Evolutionary conservation across 2,888 invertebrate species (phyloP).

Genomic region (Junonia oenone): DNA sequence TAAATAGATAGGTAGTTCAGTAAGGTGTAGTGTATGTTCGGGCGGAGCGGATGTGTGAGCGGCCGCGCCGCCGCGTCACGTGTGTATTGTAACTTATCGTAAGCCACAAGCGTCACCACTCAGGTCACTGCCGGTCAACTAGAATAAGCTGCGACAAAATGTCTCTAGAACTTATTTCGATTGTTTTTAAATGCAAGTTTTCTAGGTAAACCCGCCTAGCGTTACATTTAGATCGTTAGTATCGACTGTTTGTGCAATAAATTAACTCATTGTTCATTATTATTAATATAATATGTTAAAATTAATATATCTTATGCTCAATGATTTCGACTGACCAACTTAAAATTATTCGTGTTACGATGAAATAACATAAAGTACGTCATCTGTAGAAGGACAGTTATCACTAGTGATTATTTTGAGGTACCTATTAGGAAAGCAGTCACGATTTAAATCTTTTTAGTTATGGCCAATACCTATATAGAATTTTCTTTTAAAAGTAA

Average conservation of each 20-base stretch:
- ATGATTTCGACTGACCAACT: constrained; percentile 78
- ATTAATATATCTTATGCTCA: constrained; percentile 58
- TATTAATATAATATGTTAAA: constrained; percentile 44
- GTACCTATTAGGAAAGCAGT: background rate
- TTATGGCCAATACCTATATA: background rate
- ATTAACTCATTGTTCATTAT: constrained; percentile 58
- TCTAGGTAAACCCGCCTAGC: constrained; percentile 36
- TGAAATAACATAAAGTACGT: constrained; percentile 25
- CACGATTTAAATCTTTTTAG: background rate
- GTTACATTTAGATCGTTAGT: constrained; percentile 46
- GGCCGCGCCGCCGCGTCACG: constrained; percentile 16
- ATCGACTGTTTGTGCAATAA: constrained; percentile 70
- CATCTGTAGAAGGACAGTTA: background rate
- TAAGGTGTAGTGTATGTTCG: constrained; percentile 68
- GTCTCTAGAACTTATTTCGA: constrained; percentile 28
- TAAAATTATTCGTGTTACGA: constrained; percentile 47
- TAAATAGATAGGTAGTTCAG: constrained; percentile 72
- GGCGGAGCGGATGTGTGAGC: constrained; percentile 42
- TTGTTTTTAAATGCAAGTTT: constrained; percentile 38
- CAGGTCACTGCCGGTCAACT: constrained; percentile 61
- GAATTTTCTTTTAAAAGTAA: background rate
- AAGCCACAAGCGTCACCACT: constrained; percentile 44
- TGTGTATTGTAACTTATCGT: constrained; percentile 14
- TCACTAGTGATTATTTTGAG: background rate
- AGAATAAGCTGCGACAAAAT: constrained; percentile 49